Conservation (phyloP, 2,888 invertebrate genomes). For the Pristionchus maxplancki region DNA sequence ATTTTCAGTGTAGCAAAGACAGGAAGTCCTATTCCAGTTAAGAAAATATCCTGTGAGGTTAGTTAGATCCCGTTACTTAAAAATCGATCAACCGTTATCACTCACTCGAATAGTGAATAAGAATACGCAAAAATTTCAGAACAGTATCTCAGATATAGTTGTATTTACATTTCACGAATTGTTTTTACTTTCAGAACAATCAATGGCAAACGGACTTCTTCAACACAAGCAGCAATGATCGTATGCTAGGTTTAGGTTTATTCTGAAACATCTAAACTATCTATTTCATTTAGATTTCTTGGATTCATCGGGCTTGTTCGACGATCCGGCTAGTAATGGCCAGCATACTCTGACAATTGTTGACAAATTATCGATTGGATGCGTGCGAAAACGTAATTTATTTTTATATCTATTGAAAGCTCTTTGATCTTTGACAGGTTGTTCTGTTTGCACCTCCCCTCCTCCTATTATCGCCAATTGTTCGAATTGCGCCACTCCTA, state of each 20-base stretch:
- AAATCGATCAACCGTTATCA: too few relatives aligned
- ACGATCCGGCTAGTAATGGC: neutral
- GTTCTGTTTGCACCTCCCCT: neutral
- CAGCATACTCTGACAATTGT: neutral
- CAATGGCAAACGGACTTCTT: neutral
- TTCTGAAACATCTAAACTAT: neutral
- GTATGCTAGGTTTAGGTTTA: neutral
- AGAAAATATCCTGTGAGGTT: neutral
- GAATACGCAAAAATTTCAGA: too few relatives aligned
- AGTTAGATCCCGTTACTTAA: too few relatives aligned
- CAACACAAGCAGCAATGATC: neutral
- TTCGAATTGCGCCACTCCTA: neutral
- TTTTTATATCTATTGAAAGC: neutral
- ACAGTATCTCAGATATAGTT: too few relatives aligned
- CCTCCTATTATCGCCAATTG: neutral
- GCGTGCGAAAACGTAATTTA: neutral
- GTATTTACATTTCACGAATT: too few relatives aligned
- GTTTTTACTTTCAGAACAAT: neutral
- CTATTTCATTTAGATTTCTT: neutral
- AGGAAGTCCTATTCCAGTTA: neutral
- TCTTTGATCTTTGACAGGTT: neutral
- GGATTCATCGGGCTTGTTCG: neutral
- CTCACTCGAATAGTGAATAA: too few relatives aligned
- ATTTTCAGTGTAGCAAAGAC: neutral
- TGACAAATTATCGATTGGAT: neutral